Base-by-base conservation (phyloP, 2,888 invertebrate species). In the Napeogenes inachia region DNA sequence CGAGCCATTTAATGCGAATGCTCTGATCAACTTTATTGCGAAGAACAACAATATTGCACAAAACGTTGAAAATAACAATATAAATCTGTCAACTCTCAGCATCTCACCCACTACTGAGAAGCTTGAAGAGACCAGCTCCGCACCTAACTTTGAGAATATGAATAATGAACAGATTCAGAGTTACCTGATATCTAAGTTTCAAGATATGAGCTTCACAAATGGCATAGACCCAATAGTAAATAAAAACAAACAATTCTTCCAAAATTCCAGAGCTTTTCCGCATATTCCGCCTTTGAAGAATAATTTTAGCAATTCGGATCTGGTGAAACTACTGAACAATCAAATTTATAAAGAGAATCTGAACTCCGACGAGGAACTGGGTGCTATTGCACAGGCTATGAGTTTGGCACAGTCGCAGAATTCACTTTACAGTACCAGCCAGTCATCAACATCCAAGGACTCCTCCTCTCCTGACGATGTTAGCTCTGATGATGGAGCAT, bases 381-480 rank as follows among this genome's bases (percentile, higher is more conserved):
- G 73, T 6, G 70, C 75, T 10, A 62, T 75, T 5, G 81, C 79
- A 13, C 85, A 85, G 61, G 83, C 84, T 1, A 86, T 87, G 86
- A 89, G 86, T 66, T 66, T 85, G 12, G 85, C 80, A 0, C 82
- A 84, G 4, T 87, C 86, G 0, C 81, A 85, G 35, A 83, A 78
- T 61, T 88, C 89, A 0, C 63, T 85, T 10, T 83, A 77, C 67
- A 84, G 82, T 60, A 80, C 76, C 59, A 87, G 85, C 57, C 85
- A 90, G 5, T 86, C 88, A n/a, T 84, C 85, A 4, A 87, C 91
- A 13, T 92, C 87, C 0, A 85, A 92, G 61, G 91, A 90, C 42
- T 42, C 42, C 65, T 87, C 90, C 2, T 79, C 83, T 2, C 80
- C 84, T 0, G 87, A 87, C 4, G 82, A 73, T 4, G 74, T 72